phyloP scores from a whole-genome alignment of 2,888 invertebrate genomes.

The Zygogramma bicolorata region DNA sequence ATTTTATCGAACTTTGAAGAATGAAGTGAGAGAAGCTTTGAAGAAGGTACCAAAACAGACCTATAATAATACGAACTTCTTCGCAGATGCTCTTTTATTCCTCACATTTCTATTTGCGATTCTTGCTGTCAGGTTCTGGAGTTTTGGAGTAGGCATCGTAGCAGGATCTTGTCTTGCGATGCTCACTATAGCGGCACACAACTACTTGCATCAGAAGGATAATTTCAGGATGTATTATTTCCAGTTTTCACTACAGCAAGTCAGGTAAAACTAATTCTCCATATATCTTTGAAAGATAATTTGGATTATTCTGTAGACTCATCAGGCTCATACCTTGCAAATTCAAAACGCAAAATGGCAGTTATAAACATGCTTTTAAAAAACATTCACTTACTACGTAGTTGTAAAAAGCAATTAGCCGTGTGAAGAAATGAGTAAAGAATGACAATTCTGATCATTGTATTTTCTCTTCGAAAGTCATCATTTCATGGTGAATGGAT shows the following conservation, averaged over 20 bases:
- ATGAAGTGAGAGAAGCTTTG: slow-evolving; percentile 66
- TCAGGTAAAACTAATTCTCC: slow-evolving; percentile 68
- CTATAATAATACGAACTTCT: slow-evolving; percentile 60
- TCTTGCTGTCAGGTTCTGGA: slow-evolving; percentile 59
- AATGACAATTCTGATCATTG: no score
- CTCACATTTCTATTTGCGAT: slow-evolving; percentile 56
- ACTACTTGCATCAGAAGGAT: slow-evolving; percentile 81
- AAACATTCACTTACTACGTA: no score
- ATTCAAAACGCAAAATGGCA: no score
- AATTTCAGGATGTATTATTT: slow-evolving; percentile 85
- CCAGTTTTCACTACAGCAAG: slow-evolving; percentile 77
- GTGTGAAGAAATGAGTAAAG: no score
- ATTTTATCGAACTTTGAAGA: slow-evolving; percentile 80
- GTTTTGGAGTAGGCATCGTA: slow-evolving; percentile 65
- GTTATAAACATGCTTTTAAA: no score
- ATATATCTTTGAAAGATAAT: no score
- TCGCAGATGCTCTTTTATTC: slow-evolving; percentile 64
- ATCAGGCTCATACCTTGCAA: no score
- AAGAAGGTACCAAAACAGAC: slow-evolving; percentile 69
- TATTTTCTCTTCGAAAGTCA: no score
- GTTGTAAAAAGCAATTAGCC: no score
- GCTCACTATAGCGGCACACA: slow-evolving; percentile 76
- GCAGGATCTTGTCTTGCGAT: slow-evolving; percentile 73
- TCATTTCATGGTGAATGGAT: no score
- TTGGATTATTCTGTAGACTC: no score